phyloP scores from a whole-genome alignment of 2,113 vertebrate species.

The Atrichornis clamosus region DNA sequence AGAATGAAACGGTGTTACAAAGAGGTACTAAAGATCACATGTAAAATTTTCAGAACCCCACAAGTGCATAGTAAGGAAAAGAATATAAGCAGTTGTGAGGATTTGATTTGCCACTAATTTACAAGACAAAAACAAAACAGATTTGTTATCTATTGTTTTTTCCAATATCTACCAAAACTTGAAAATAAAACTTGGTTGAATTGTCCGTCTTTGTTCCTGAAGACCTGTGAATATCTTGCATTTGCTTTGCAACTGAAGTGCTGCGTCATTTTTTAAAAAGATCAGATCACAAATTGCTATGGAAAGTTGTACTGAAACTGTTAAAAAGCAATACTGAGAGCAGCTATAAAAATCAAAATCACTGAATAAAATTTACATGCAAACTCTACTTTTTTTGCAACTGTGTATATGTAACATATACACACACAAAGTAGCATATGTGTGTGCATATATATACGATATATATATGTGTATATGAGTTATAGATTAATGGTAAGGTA shows the following conservation, averaged over 20 bases:
- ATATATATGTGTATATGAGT: constrained; percentile 65
- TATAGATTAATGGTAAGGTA: constrained; percentile 65
- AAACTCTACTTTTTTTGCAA: constrained; percentile 58
- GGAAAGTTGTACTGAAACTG: not conserved
- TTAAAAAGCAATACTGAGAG: constrained; percentile 61
- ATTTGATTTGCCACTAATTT: not conserved
- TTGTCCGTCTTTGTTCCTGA: not conserved
- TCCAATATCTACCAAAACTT: not conserved
- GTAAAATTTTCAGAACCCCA: not conserved
- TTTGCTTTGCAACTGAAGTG: not conserved
- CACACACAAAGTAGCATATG: constrained; percentile 61
- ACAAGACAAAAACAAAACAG: not conserved
- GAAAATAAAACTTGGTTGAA: not conserved
- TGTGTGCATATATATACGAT: constrained; percentile 64
- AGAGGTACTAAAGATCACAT: not conserved
- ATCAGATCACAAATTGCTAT: not conserved
- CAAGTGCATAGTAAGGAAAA: not conserved
- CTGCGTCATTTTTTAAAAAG: not conserved
- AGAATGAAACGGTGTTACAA: not conserved
- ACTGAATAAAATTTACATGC: constrained; percentile 53
- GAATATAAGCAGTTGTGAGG: not conserved
- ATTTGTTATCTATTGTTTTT: not conserved
- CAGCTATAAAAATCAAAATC: constrained; percentile 66
- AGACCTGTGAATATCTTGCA: not conserved
- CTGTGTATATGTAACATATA: constrained; percentile 55